These are phyloP conservation scores for Crotalus tigris DNA, from an alignment of 2,113 vertebrate genomes.

Conservation along the genomic window DNA sequence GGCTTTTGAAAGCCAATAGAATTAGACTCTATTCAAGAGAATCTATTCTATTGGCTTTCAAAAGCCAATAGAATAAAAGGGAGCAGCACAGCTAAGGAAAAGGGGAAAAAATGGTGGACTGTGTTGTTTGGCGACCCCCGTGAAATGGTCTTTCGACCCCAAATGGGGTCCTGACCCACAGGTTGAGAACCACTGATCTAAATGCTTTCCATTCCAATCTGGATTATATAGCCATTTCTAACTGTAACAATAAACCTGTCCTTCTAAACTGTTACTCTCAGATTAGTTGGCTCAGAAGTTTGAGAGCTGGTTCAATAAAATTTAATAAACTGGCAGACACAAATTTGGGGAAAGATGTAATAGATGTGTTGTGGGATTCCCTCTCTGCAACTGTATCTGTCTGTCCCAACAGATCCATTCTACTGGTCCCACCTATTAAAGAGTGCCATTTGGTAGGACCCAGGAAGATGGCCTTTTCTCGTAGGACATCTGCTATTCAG, in stretches of 20 bases:
- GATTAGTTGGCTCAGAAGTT: background rate
- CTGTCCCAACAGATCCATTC: background rate
- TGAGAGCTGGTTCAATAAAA: background rate
- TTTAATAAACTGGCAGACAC: background rate
- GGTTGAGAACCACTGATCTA: no score
- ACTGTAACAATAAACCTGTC: background rate
- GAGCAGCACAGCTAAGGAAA: no score
- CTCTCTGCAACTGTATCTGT: background rate
- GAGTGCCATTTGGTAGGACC: background rate
- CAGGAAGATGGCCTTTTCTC: background rate
- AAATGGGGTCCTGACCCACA: no score
- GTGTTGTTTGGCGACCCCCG: no score
- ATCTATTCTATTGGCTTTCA: no score
- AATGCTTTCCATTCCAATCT: background rate
- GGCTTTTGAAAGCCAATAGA: no score
- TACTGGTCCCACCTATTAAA: background rate
- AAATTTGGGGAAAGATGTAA: background rate
- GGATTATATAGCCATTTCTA: background rate
- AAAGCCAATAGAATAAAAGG: no score
- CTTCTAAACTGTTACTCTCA: background rate
- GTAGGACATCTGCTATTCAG: background rate
- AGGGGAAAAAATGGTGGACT: no score
- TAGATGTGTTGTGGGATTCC: background rate
- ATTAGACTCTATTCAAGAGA: no score
- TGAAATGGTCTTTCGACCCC: no score